phyloP scores from a whole-genome alignment of 2,888 invertebrate genomes.

The Conus canariensis region DNA sequence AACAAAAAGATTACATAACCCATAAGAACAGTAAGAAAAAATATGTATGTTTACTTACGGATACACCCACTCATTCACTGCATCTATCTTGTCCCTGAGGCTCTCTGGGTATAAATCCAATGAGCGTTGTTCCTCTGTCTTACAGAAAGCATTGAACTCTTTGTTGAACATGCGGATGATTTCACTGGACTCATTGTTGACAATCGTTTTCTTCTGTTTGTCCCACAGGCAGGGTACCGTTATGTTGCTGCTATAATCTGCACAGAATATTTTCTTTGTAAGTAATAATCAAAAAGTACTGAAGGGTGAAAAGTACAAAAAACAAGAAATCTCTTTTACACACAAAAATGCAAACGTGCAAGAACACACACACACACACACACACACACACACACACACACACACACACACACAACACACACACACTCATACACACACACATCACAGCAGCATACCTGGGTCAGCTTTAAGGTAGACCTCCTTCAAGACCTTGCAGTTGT shows the following conservation, averaged over 20 bases:
- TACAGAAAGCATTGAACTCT: constrained; percentile 74
- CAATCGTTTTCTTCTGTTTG: constrained; percentile 69
- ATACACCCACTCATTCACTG: constrained; percentile 72
- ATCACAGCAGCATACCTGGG: constrained; percentile 55
- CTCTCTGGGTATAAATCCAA: constrained; percentile 72
- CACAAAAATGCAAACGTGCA: too few relatives aligned
- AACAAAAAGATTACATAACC: too few relatives aligned
- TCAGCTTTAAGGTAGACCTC: constrained; percentile 67
- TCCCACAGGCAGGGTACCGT: constrained; percentile 76
- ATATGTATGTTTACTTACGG: constrained; percentile 59
- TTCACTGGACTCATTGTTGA: constrained; percentile 76
- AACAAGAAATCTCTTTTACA: too few relatives aligned
- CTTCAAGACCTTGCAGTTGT: constrained; percentile 59
- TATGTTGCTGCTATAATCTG: constrained; percentile 67
- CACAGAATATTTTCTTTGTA: neutral
- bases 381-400: too few relatives aligned
- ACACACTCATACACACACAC: too few relatives aligned
- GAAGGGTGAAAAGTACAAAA: too few relatives aligned
- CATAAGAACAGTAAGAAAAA: neutral
- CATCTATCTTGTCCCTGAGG: constrained; percentile 67
- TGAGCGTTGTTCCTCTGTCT: constrained; percentile 65
- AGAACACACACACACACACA: too few relatives aligned
- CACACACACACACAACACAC: too few relatives aligned
- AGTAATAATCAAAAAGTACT: too few relatives aligned
- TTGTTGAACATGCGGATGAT: constrained; percentile 75